Conservation (phyloP, 2,113 vertebrate species). For the Ploceus nigricollis region DNA sequence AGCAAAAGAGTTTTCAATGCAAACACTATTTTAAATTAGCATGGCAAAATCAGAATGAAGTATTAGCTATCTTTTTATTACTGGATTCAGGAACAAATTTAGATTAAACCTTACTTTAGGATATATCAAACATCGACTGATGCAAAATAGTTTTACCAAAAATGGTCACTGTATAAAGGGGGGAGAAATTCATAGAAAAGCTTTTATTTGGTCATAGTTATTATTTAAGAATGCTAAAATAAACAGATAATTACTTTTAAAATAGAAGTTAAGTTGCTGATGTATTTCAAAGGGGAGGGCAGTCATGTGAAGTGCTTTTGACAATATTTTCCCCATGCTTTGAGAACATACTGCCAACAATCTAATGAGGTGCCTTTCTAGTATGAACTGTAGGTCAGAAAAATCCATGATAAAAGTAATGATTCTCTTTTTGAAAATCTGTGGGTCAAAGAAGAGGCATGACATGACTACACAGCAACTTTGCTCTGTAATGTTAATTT, state of each 20-base stretch:
- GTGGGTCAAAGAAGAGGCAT: not conserved
- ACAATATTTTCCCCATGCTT: not conserved
- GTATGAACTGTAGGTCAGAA: constrained; percentile 3
- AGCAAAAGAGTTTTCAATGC: not conserved
- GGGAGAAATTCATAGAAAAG: not conserved
- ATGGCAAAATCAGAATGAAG: not conserved
- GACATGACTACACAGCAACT: not conserved
- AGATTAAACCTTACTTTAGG: not conserved
- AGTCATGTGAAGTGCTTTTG: not conserved
- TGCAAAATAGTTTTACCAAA: not conserved
- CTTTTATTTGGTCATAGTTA: not conserved
- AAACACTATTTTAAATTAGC: not conserved
- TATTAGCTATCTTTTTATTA: not conserved
- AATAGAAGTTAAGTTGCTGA: not conserved
- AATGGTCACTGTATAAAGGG: not conserved
- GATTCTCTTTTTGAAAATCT: constrained; percentile 18
- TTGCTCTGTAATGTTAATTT: not conserved
- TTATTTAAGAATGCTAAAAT: not conserved
- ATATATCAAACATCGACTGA: not conserved
- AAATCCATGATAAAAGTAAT: constrained; percentile 37
- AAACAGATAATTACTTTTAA: not conserved
- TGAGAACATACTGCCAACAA: not conserved
- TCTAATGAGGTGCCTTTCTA: constrained; percentile 11
- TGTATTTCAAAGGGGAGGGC: not conserved
- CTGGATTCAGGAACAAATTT: not conserved